phyloP scores from a whole-genome alignment of 2,113 vertebrate genomes.

The Stigmatopora argus region DNA sequence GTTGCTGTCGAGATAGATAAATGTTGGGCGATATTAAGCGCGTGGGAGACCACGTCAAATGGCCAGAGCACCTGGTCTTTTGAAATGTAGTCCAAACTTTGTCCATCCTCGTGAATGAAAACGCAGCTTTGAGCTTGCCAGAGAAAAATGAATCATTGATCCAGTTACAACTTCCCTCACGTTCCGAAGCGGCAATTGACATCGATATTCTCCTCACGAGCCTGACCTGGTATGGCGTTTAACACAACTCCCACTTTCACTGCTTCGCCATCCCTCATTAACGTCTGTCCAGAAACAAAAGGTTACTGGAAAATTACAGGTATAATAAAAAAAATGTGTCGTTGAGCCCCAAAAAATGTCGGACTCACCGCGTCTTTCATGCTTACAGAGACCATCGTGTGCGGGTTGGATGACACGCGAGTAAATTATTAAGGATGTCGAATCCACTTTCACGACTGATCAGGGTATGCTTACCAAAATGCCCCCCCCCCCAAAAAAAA shows the following conservation, averaged over 20 bases:
- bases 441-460: conserved; percentile 44
- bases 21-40: background rate
- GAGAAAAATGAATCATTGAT: background rate
- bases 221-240: conserved; percentile 1
- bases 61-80: conserved; percentile 36
- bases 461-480: conserved; percentile 22
- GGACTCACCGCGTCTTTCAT: conserved; percentile 53
- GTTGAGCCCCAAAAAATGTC: background rate
- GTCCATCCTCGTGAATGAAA: conserved; percentile 35
- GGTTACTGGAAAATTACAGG: background rate
- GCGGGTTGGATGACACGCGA: conserved; percentile 41
- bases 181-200: too few species aligned
- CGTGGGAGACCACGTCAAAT: background rate
- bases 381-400: conserved; percentile 17
- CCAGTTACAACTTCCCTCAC: too few species aligned
- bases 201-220: too few species aligned
- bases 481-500: background rate
- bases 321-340: background rate
- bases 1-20: conserved; percentile 25
- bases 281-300: conserved; percentile 17
- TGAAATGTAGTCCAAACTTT: conserved; percentile 38
- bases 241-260: conserved; percentile 1
- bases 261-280: conserved; percentile 15
- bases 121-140: conserved; percentile 21
- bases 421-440: conserved; percentile 57